Evolutionary conservation across 2,113 vertebrate species (phyloP).

Genomic region (Perca flavescens): DNA sequence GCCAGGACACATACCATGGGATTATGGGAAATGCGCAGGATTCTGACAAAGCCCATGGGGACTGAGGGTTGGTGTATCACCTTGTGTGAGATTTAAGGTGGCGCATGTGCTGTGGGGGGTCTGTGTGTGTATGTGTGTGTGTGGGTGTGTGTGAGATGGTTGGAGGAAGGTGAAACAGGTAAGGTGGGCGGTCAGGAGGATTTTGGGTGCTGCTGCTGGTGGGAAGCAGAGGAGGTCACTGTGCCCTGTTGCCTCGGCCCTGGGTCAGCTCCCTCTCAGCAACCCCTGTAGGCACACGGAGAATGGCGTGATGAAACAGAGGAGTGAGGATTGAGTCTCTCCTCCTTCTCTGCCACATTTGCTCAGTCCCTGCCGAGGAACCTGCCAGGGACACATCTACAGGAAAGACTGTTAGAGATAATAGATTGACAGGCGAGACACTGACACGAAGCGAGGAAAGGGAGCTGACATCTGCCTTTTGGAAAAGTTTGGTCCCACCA

Average conservation of each 20-base stretch:
- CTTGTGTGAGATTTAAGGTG: constrained; percentile 21
- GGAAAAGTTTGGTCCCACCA: constrained; percentile 42
- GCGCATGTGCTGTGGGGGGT: constrained; percentile 12
- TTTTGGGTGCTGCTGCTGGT: constrained; percentile 44
- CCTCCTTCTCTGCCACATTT: constrained; percentile 73
- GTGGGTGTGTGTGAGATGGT: neutral
- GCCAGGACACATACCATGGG: constrained; percentile 81
- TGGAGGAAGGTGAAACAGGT: constrained; percentile 40
- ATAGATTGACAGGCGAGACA: constrained; percentile 63
- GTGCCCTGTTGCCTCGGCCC: constrained; percentile 61
- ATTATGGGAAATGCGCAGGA: constrained; percentile 70
- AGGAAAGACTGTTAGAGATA: constrained; percentile 54
- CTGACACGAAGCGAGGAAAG: constrained; percentile 38
- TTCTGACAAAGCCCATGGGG: constrained; percentile 38
- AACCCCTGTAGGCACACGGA: constrained; percentile 68
- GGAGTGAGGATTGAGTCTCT: constrained; percentile 78
- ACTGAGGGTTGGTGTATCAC: constrained; percentile 38
- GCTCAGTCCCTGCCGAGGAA: constrained; percentile 79
- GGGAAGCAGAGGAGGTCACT: constrained; percentile 49
- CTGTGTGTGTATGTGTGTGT: neutral
- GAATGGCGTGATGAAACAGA: constrained; percentile 75
- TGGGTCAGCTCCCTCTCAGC: constrained; percentile 71
- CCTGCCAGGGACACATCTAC: constrained; percentile 77
- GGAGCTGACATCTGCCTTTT: constrained; percentile 54
- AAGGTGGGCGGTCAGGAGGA: constrained; percentile 52